A percentile compares a stretch with the other conserved stretches of the same genome.
phyloP scores from a whole-genome alignment of 2,888 invertebrate species.

The Luffia ferchaultella region DNA sequence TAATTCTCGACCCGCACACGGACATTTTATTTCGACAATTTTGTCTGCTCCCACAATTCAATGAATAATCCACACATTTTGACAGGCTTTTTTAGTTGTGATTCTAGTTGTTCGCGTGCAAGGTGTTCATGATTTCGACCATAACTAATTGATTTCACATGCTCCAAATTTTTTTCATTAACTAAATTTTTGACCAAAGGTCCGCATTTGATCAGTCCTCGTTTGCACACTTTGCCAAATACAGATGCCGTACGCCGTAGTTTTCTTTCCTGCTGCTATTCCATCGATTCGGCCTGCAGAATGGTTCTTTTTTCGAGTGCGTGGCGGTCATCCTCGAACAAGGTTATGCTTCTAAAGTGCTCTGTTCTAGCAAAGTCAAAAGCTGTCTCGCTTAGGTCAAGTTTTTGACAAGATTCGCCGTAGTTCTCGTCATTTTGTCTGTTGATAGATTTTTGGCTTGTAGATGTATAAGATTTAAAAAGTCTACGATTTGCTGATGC shows the following conservation, averaged over 20 bases:
- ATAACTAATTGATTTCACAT: constrained; percentile 6
- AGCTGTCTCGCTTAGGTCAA: no score
- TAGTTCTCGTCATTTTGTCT: not conserved
- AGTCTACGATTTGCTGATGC: no score
- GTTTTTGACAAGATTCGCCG: not conserved
- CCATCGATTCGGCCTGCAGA: constrained; percentile 8
- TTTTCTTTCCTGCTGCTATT: constrained; percentile 10
- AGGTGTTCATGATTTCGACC: constrained; percentile 6
- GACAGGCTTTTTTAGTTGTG: not conserved
- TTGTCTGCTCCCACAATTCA: not conserved
- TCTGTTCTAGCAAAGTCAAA: not conserved
- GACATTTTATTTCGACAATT: not conserved
- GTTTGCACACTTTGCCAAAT: constrained; percentile 7
- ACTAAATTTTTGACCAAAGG: constrained; percentile 7
- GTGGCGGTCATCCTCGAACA: not conserved
- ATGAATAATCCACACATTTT: not conserved
- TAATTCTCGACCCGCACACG: not conserved
- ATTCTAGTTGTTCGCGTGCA: constrained; percentile 7
- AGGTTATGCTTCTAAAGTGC: not conserved
- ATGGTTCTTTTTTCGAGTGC: constrained; percentile 1
- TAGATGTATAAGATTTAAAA: no score
- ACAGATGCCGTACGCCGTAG: constrained; percentile 13
- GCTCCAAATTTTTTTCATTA: constrained; percentile 5
- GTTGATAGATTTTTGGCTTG: not conserved
- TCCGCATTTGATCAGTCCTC: not conserved